Base-by-base conservation (phyloP, 2,888 invertebrate species). In the Clunio marinus region DNA sequence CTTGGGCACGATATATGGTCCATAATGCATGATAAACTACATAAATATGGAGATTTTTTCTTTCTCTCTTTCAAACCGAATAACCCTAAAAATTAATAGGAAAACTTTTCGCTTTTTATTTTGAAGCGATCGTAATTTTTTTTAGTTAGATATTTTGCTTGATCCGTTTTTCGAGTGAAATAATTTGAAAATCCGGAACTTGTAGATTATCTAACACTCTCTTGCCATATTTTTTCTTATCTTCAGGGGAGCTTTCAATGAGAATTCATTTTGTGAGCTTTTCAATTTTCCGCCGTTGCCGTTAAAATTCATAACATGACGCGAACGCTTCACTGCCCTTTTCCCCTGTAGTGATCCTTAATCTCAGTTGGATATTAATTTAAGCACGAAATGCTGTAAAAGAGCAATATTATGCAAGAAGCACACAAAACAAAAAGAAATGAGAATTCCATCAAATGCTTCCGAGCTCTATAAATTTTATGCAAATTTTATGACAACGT, bases 11-110 rank as follows among this genome's bases (percentile, higher is more conserved):
- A 65, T 17, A 41, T 37, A 62, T 62, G 62, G 62, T 37, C 62
- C 32, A 59, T 59, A 60, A 60, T 60, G 20, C 22, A 62, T 62
- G 62, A 37, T 20, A 60, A 37, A 60, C 37, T 62, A 65, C 25
- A 65, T 37, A 62, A 41, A 46, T 62, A 62, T 62, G 62, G 22
- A 62, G 62, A 62, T 62, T 41, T 10, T 10, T 32, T 32, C 32
- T 10, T 32, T 32, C 5, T 32, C 10, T 5, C 32, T 32, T 32
- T 32, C 10, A 32, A 32, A n/a, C n/a, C 15, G 17, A 41, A 15
- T 41, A 15, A 41, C 17, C 41, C 41, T 15, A 15, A 41, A 15
- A 15, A 41, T 41, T 41, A 41, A 41, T 41, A n/a, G 41, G 41
- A 46, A 17, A 46, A 46, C 46, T 46, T 46, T 20, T n/a, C n/a